Conservation (phyloP, 2,113 vertebrate genomes). For the Parotia lawesii region DNA sequence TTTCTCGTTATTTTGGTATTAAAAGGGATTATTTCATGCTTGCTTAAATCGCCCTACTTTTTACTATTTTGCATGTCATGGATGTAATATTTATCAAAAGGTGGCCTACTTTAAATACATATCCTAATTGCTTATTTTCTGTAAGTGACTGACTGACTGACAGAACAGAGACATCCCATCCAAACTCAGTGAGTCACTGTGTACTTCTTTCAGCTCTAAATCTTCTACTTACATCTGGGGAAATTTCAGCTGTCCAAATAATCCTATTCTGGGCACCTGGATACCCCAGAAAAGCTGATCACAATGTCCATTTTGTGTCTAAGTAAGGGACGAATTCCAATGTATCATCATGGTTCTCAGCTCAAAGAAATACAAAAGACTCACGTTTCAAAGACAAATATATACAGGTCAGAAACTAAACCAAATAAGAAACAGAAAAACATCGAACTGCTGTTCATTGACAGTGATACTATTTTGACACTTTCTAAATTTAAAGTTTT, state of each 20-base stretch:
- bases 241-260: not conserved
- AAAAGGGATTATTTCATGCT: slow-evolving; percentile 19
- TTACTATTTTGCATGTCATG: slow-evolving; percentile 24
- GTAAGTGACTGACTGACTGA: not conserved
- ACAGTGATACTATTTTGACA: not conserved
- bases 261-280: not conserved
- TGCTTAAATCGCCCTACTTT: not conserved
- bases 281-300: not conserved
- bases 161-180: not conserved
- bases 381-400: not conserved
- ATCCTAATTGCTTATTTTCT: not conserved
- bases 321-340: not conserved
- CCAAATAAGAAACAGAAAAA: not conserved
- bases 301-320: not conserved
- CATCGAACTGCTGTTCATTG: not conserved
- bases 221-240: not conserved
- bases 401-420: not conserved
- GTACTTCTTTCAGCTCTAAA: not conserved
- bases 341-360: not conserved
- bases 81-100: slow-evolving; percentile 32
- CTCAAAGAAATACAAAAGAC: not conserved
- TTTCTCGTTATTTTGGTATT: not conserved
- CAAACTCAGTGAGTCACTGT: not conserved
- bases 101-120: not conserved
- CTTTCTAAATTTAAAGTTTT: not conserved